Percentiles rank a stretch among this genome's conserved stretches.
Conservation (phyloP, 1,140 invertebrate species). For the Neotoxoptera formosana region DNA sequence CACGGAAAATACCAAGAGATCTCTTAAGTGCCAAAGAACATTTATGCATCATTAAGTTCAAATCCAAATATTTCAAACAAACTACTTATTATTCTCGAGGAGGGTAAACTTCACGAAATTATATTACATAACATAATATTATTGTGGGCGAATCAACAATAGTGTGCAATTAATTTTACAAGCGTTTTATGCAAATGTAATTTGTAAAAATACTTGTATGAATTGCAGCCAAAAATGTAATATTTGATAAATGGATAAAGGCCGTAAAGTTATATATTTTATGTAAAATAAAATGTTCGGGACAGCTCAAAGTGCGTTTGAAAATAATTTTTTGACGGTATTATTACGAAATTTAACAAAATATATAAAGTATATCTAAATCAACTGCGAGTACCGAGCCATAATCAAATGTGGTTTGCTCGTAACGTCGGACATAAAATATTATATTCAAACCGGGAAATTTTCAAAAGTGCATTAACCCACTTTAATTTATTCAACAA, state of each 20-base stretch:
- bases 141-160: not conserved
- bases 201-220: not conserved
- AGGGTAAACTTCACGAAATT: not conserved
- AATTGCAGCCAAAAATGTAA: not conserved
- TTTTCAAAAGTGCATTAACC: not conserved
- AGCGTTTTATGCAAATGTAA: constrained; percentile 32
- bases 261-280: not conserved
- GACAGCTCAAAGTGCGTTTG: not conserved
- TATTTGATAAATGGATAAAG: constrained; percentile 16
- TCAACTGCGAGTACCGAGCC: not conserved
- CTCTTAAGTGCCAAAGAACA: not conserved
- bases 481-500: not conserved
- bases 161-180: constrained; percentile 9
- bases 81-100: not conserved
- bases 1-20: not conserved
- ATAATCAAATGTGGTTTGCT: not conserved
- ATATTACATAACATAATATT: not conserved
- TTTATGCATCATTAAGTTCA: constrained; percentile 15
- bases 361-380: not conserved
- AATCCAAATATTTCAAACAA: constrained; percentile 12
- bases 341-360: not conserved
- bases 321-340: not conserved
- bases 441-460: not conserved
- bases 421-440: not conserved
- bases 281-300: not conserved